phyloP scores from a whole-genome alignment of 2,797 vertebrate species.

The Xiphorhynchus erythropygius region DNA sequence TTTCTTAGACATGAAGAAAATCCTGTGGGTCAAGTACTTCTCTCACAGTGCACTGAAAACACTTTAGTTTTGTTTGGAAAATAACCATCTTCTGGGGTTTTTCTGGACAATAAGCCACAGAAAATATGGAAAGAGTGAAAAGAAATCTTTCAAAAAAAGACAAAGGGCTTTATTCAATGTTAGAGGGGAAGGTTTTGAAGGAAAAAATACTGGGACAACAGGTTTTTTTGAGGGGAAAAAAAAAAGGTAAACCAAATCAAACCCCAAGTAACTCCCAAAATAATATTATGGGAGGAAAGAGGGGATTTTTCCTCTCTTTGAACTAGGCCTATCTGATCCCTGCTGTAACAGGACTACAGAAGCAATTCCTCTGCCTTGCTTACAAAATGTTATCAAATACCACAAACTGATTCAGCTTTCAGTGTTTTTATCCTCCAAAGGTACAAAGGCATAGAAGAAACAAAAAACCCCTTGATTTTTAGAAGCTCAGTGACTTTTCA shows the following conservation, averaged over 20 bases:
- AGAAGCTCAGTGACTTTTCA: not conserved
- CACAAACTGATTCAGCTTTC: not conserved
- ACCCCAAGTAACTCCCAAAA: not conserved
- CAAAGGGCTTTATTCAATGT: not conserved
- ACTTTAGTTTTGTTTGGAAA: not conserved
- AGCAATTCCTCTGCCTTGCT: not conserved
- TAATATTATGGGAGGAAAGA: accelerated
- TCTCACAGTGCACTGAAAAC: not conserved
- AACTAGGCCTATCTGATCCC: not conserved
- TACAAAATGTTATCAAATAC: not conserved
- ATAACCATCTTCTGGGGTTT: not conserved
- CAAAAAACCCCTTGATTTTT: not conserved
- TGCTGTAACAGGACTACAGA: not conserved
- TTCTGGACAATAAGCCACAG: not conserved
- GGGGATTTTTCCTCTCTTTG: not conserved
- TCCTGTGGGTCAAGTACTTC: not conserved
- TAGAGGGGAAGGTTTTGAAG: not conserved
- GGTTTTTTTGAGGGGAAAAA: not conserved
- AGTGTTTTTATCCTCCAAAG: not conserved
- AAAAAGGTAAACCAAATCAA: not conserved
- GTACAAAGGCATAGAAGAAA: not conserved
- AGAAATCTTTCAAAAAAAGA: not conserved
- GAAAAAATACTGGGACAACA: not conserved
- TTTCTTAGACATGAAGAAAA: not conserved
- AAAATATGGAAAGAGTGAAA: not conserved